Evolutionary conservation across 2,888 invertebrate species (phyloP).

Genomic region (Rhorus exstirpatorius): DNA sequence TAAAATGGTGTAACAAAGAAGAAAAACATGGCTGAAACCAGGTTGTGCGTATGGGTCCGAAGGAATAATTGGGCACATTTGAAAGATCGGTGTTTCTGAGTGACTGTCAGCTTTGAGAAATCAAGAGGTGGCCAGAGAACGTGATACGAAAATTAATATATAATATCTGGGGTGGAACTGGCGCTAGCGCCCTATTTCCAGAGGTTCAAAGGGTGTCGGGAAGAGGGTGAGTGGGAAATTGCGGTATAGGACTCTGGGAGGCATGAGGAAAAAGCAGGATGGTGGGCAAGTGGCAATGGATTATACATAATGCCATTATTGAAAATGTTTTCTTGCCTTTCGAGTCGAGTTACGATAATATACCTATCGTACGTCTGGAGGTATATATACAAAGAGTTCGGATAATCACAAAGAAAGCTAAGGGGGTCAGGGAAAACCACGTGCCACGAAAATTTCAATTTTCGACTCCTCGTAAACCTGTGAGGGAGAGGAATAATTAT

Average conservation of each 20-base stretch:
- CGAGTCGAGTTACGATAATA: conserved; percentile 30
- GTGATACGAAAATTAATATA: conserved; percentile 85
- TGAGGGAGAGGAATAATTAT: conserved; percentile 84
- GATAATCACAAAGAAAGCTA: conserved; percentile 19
- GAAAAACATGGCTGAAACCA: background rate
- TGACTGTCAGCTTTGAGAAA: background rate
- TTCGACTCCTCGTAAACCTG: conserved; percentile 84
- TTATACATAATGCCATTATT: conserved; percentile 83
- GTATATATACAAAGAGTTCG: conserved; percentile 22
- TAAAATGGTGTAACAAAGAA: background rate
- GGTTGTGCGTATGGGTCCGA: background rate
- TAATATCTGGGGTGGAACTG: conserved; percentile 74
- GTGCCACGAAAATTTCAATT: conserved; percentile 84
- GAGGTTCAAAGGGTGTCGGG: conserved; percentile 29
- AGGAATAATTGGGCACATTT: background rate
- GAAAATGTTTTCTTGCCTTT: conserved; percentile 5
- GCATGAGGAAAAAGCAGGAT: conserved; percentile 45
- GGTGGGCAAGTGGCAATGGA: conserved; percentile 79
- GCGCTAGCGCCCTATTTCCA: conserved; percentile 71
- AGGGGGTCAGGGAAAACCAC: conserved; percentile 71
- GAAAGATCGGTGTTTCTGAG: background rate
- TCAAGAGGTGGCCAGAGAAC: conserved; percentile 80
- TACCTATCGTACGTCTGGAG: conserved; percentile 1
- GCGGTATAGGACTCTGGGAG: conserved; percentile 68
- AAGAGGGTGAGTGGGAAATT: conserved; percentile 56